Base-by-base conservation (phyloP, 2,797 vertebrate genomes). In the Philypnodon macrostomus region DNA sequence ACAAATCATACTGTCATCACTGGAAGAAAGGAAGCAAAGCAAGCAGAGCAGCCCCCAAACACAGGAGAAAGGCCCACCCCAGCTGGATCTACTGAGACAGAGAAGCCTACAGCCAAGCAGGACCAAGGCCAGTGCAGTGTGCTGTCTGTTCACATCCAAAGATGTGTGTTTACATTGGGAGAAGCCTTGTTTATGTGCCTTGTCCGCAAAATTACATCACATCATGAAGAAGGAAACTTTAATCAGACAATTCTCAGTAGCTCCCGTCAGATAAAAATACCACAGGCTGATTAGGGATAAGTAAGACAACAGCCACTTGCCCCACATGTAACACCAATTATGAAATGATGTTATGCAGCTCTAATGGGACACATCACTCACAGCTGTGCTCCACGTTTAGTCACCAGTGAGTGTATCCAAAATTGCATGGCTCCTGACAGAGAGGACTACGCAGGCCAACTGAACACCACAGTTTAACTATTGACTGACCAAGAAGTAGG, bases 201-300 rank as follows among this genome's bases (percentile, higher is more conserved):
- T 13, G 50, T 77, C 69, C 64, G 64, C 73, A 66, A 67, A 74
- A 84, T 79, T 68, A 72, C 67, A 80, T 80, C 75, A 81, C 65
- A 54, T 67, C 55, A 60, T 26, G 47, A 41, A 58, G 39, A 42
- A 61, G 60, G 63, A 57, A 70, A 60, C 62, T 70, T 73, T 58
- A 53, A 69, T 80, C 58, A 57, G 66, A 60, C 47, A 35, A 35
- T 63, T 66, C 58, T 70, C 54, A 21, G 73, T 67, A 76, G 77
- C 65, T 63, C 33, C 37, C 11, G 17, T 56, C 55, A 47, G 32
- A 72, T 67, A 74, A 65, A 76, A 75, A 70, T 50, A 62, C 62
- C 48, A 31, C 26, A 42, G 40, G 31, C 44, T 54, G 51, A 63
- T 67, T 60, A 47, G 27, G 12, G 29, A 27, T 63, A 52, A 76